These are phyloP conservation scores for Eulithis prunata DNA, from an alignment of 2,888 invertebrate species.

Conservation along the genomic window DNA sequence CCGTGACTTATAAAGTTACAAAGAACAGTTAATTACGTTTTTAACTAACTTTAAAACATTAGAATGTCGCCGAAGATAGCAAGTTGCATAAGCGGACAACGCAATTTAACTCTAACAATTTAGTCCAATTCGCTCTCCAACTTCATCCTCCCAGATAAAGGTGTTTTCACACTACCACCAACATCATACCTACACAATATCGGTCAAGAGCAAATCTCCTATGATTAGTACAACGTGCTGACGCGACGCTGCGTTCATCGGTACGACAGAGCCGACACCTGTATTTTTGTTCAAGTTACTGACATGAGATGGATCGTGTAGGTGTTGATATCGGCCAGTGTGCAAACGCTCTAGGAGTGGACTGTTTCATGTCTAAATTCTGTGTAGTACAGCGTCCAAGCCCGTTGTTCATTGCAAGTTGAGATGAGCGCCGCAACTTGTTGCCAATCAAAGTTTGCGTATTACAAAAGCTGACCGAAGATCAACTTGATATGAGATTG, in stretches of 20 bases:
- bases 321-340: too few relatives aligned
- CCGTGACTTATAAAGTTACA: not conserved
- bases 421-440: conserved; percentile 39
- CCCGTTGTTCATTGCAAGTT: conserved; percentile 38
- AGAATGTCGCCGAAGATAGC: conserved; percentile 4
- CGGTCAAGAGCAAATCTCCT: too few relatives aligned
- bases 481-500: conserved; percentile 26
- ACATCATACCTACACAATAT: too few relatives aligned
- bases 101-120: conserved; percentile 28
- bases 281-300: too few relatives aligned
- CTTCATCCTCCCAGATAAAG: conserved; percentile 44
- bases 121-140: conserved; percentile 26
- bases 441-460: conserved; percentile 40
- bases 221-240: too few relatives aligned
- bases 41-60: not conserved
- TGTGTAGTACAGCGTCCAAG: conserved; percentile 46
- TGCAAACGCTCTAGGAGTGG: conserved; percentile 31
- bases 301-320: too few relatives aligned
- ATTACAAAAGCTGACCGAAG: conserved; percentile 25
- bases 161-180: conserved; percentile 19
- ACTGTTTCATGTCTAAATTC: conserved; percentile 59
- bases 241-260: too few relatives aligned
- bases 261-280: too few relatives aligned
- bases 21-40: not conserved
- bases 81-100: conserved; percentile 18